These are phyloP conservation scores for Melanerpes formicivorus DNA, from an alignment of 2,113 vertebrate species.

Conservation along the genomic window DNA sequence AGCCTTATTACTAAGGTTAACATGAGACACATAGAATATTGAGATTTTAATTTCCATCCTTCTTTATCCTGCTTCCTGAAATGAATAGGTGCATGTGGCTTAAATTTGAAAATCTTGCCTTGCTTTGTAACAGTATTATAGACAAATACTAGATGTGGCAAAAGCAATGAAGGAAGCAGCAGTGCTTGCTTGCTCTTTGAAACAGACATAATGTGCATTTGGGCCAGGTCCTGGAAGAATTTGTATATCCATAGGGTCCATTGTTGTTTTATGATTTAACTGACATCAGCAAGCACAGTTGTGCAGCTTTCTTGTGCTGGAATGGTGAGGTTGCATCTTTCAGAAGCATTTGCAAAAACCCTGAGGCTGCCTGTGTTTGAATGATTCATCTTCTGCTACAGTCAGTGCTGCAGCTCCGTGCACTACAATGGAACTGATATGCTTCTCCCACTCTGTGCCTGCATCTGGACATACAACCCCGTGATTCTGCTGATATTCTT, in stretches of 20 bases:
- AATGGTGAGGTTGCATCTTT: not conserved
- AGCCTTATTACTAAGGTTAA: conserved; percentile 5
- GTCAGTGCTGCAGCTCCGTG: not conserved
- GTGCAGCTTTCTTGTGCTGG: not conserved
- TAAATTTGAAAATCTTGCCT: not conserved
- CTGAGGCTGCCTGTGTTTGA: not conserved
- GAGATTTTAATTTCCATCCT: not conserved
- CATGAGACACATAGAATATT: not conserved
- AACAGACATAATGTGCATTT: not conserved
- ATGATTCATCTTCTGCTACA: not conserved
- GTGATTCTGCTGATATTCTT: not conserved
- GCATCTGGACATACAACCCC: not conserved
- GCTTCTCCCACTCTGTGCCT: not conserved
- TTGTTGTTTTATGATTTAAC: not conserved
- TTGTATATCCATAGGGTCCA: not conserved
- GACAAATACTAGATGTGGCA: too few species aligned
- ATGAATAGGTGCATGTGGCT: not conserved
- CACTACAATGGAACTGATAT: fast-evolving
- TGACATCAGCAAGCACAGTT: not conserved
- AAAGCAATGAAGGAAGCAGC: not conserved
- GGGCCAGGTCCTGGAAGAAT: not conserved
- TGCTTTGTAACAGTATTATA: too few species aligned
- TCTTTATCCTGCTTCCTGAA: not conserved
- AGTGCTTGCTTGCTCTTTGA: not conserved
- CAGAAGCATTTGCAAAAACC: not conserved